Conservation (phyloP, 2,113 vertebrate species). For the Carassius auratus region DNA sequence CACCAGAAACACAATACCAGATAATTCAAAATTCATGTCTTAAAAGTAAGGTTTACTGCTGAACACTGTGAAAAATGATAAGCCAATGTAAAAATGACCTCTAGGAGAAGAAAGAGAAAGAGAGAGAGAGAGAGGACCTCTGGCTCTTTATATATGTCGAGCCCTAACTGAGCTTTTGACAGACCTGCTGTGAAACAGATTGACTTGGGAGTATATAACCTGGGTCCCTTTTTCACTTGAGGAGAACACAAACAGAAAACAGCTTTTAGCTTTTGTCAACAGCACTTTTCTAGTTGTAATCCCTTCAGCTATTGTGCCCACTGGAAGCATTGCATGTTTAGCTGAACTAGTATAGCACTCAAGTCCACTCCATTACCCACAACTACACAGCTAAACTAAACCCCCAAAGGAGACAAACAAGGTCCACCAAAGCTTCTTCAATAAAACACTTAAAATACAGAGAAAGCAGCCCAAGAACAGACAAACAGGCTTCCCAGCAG, state of each 20-base stretch:
- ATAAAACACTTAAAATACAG: background rate
- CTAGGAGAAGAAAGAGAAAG: background rate
- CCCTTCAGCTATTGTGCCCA: constrained; percentile 50
- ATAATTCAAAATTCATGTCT: background rate
- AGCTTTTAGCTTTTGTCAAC: constrained; percentile 36
- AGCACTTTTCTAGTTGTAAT: constrained; percentile 38
- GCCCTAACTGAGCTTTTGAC: constrained; percentile 27
- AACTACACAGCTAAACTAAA: constrained; percentile 30
- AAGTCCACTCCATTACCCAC: constrained; percentile 38
- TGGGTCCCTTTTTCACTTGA: constrained; percentile 27
- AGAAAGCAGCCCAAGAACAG: background rate
- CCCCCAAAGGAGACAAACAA: constrained; percentile 1
- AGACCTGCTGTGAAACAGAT: constrained; percentile 28
- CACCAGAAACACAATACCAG: background rate
- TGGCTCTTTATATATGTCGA: background rate
- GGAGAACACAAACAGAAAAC: constrained; percentile 37
- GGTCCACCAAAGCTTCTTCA: background rate
- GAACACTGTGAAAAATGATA: constrained; percentile 19
- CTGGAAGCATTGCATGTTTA: background rate
- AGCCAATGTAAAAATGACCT: background rate
- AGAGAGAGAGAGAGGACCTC: background rate
- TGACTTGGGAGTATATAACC: constrained; percentile 21
- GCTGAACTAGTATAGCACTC: constrained; percentile 42
- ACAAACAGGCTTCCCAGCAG: background rate
- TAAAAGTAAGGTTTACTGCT: constrained; percentile 1